phyloP scores from a whole-genome alignment of 2,113 vertebrate species.

The Garra rufa region DNA sequence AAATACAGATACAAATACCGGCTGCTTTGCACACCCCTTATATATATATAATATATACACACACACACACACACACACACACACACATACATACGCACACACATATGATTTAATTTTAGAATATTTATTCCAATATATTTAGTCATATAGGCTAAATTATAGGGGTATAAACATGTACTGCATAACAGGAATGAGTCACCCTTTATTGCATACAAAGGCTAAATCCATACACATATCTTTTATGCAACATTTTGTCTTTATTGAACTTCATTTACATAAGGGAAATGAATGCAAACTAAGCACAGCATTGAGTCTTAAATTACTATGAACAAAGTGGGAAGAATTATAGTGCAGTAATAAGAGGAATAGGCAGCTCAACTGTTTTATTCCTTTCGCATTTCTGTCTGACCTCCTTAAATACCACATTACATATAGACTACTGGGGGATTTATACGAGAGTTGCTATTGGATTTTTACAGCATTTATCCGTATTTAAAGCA shows the following conservation, averaged over 20 bases:
- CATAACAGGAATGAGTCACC: neutral
- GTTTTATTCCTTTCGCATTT: slow-evolving; percentile 19
- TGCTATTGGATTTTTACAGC: slow-evolving; percentile 4
- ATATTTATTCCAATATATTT: neutral
- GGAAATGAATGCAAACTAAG: neutral
- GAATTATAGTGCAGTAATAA: slow-evolving; percentile 21
- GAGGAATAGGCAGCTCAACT: slow-evolving; percentile 29
- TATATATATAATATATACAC: too few relatives aligned
- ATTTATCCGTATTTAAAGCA: neutral
- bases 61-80: too few relatives aligned
- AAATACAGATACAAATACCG: too few relatives aligned
- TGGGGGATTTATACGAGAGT: neutral
- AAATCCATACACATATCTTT: neutral
- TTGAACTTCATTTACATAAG: slow-evolving; percentile 4
- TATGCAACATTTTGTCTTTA: neutral
- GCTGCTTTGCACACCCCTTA: too few relatives aligned
- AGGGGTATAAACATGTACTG: neutral
- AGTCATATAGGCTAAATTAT: neutral
- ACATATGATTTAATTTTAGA: neutral
- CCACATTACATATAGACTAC: slow-evolving; percentile 1
- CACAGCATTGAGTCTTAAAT: neutral
- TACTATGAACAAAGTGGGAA: neutral
- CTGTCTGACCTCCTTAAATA: slow-evolving; percentile 12
- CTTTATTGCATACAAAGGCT: neutral
- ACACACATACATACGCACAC: too few relatives aligned